Conservation (phyloP, 2,113 vertebrate species). For the Lampris megalopsis region DNA sequence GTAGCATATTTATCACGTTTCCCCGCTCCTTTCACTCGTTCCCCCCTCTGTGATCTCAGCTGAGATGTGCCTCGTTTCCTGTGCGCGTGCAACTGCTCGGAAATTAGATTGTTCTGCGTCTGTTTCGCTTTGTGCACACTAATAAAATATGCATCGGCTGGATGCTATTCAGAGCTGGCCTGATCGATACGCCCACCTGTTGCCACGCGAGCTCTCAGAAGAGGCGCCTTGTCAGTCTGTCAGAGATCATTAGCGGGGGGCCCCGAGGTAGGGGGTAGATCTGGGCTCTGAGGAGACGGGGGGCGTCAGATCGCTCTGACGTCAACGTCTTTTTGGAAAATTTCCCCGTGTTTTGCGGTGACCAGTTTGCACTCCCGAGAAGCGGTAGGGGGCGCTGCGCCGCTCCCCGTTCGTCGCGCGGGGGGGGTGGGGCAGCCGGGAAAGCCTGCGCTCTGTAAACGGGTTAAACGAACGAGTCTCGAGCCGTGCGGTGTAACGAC, state of each 20-base stretch:
- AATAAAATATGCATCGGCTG: constrained; percentile 79
- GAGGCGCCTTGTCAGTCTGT: constrained; percentile 77
- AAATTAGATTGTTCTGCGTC: constrained; percentile 70
- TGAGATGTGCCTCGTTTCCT: constrained; percentile 56
- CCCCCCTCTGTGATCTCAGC: constrained; percentile 26
- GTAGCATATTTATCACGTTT: constrained; percentile 19
- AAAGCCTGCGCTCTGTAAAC: too few relatives aligned
- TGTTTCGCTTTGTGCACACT: constrained; percentile 69
- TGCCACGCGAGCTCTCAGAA: constrained; percentile 71
- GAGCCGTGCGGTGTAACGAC: too few relatives aligned
- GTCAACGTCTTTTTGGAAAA: constrained; percentile 58
- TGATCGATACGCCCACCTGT: constrained; percentile 75
- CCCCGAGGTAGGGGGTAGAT: constrained; percentile 55
- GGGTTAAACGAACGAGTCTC: too few relatives aligned
- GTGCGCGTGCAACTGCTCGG: constrained; percentile 37
- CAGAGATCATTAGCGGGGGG: constrained; percentile 74
- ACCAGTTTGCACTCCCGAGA: constrained; percentile 22
- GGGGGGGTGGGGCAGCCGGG: too few relatives aligned
- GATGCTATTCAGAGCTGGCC: constrained; percentile 69
- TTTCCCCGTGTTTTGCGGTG: constrained; percentile 56
- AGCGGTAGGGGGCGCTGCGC: neutral
- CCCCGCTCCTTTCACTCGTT: constrained; percentile 24
- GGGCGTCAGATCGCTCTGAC: constrained; percentile 60
- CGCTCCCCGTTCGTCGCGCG: constrained; percentile 7
- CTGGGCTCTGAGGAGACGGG: constrained; percentile 59